A percentile compares a stretch with the other conserved stretches of the same genome.
These are phyloP conservation scores for Eilema griseolum DNA, from an alignment of 2,888 invertebrate genomes.

Conservation along the genomic window DNA sequence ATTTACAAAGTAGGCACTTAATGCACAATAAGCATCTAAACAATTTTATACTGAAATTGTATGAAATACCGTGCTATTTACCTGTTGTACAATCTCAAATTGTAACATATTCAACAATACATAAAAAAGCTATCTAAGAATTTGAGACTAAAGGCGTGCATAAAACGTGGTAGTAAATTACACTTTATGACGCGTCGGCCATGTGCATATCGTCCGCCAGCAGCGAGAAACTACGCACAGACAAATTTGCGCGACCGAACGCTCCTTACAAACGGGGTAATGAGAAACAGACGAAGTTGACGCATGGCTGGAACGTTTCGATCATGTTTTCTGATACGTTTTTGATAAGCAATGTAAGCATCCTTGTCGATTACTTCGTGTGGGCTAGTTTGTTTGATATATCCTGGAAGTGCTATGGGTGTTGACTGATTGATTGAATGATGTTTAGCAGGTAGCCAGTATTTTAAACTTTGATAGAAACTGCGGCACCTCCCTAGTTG, in stretches of 20 bases:
- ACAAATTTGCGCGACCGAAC: slow-evolving; percentile 51
- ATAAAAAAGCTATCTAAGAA: slow-evolving; percentile 52
- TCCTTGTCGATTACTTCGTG: slow-evolving; percentile 11
- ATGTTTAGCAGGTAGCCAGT: neutral
- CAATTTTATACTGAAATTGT: neutral
- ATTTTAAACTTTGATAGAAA: no score
- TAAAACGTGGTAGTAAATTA: slow-evolving; percentile 71
- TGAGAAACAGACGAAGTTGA: slow-evolving; percentile 44
- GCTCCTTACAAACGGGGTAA: slow-evolving; percentile 33
- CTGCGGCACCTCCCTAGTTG: no score
- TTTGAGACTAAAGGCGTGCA: slow-evolving; percentile 48
- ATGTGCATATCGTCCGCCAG: slow-evolving; percentile 76
- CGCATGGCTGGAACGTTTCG: slow-evolving; percentile 38
- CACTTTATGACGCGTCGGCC: slow-evolving; percentile 79
- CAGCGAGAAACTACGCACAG: slow-evolving; percentile 49
- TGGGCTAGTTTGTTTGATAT: neutral
- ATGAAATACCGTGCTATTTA: neutral
- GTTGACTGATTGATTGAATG: slow-evolving; percentile 5
- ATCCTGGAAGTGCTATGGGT: slow-evolving; percentile 4
- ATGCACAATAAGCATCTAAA: no score
- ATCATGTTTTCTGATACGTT: slow-evolving; percentile 41
- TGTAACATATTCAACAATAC: slow-evolving; percentile 46
- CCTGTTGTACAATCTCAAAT: slow-evolving; percentile 12
- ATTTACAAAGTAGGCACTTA: no score
- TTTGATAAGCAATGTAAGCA: slow-evolving; percentile 20